Evolutionary conservation across 2,888 invertebrate genomes (phyloP).

Genomic region (Calameuta pallipes): DNA sequence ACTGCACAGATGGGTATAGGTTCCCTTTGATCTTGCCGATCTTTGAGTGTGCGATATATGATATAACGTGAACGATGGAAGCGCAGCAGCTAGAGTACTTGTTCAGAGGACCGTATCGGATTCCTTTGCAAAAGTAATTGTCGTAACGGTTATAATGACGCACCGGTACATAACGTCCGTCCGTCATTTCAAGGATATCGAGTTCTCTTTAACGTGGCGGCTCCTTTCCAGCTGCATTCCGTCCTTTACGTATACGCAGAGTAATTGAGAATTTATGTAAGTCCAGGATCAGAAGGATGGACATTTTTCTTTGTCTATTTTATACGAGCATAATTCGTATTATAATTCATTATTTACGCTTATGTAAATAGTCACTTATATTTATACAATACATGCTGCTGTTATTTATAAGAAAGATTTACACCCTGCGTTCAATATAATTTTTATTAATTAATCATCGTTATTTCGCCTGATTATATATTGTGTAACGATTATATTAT

Average conservation of each 20-base stretch:
- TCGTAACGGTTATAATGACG: slow-evolving; percentile 18
- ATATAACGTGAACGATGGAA: neutral
- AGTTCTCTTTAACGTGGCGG: slow-evolving; percentile 22
- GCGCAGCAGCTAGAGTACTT: neutral
- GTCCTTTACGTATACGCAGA: slow-evolving; percentile 20
- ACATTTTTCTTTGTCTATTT: neutral
- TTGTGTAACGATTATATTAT: neutral
- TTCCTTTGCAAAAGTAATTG: slow-evolving; percentile 19
- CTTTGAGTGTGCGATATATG: neutral
- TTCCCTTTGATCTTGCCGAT: slow-evolving; percentile 4
- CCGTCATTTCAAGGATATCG: slow-evolving; percentile 32
- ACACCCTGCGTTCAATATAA: neutral
- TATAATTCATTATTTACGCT: neutral
- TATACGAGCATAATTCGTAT: neutral
- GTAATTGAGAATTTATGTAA: slow-evolving; percentile 32
- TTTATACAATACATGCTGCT: slow-evolving; percentile 1
- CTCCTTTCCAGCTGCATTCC: slow-evolving; percentile 13
- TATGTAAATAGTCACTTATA: slow-evolving; percentile 14
- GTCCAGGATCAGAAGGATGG: slow-evolving; percentile 8
- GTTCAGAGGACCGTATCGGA: neutral
- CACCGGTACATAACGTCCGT: slow-evolving; percentile 11
- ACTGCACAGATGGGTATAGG: neutral
- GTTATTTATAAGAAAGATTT: slow-evolving; percentile 16
- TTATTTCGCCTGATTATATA: neutral
- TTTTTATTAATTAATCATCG: neutral